These are phyloP conservation scores for Drosophila anomalipes DNA, from an alignment of 2,888 invertebrate genomes.

Conservation along the genomic window DNA sequence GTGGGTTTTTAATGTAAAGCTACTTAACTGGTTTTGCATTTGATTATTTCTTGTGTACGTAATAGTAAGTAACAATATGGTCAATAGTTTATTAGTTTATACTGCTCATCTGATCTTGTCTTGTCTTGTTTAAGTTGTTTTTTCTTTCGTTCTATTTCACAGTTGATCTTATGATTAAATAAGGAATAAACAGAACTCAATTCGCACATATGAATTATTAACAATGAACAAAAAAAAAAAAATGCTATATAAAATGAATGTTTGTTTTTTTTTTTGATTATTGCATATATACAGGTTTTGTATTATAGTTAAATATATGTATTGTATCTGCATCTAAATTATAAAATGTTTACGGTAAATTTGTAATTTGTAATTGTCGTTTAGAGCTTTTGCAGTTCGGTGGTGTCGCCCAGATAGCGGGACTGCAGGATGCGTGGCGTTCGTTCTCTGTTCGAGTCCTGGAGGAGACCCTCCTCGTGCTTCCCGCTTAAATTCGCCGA, in stretches of 20 bases:
- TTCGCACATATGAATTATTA: conserved; percentile 17
- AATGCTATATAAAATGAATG: background rate
- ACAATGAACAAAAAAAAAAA: conserved; percentile 1
- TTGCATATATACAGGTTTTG: conserved; percentile 40
- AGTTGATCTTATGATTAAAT: conserved; percentile 39
- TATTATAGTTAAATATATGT: conserved; percentile 25
- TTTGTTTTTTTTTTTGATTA: conserved; percentile 14
- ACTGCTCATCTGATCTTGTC: conserved; percentile 5
- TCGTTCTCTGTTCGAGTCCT: conserved; percentile 63
- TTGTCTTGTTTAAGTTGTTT: conserved; percentile 5
- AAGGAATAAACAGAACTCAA: conserved; percentile 15
- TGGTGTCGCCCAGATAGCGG: conserved; percentile 81
- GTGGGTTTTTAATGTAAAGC: background rate
- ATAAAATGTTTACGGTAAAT: conserved; percentile 60
- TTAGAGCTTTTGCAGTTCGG: conserved; percentile 85
- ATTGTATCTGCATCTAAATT: conserved; percentile 27
- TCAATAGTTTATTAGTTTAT: conserved; percentile 29
- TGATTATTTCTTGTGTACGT: conserved; percentile 20
- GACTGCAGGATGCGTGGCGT: conserved; percentile 82
- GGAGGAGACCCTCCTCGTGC: conserved; percentile 82
- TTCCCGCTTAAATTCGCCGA: conserved; percentile 56
- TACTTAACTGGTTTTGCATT: conserved; percentile 14
- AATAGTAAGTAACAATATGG: conserved; percentile 47
- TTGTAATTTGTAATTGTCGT: conserved; percentile 22
- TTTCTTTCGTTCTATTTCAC: conserved; percentile 32